A percentile compares a stretch with the other conserved stretches of the same genome.
These are phyloP conservation scores for Entomobrya proxima DNA, from an alignment of 2,888 invertebrate genomes.

Conservation along the genomic window DNA sequence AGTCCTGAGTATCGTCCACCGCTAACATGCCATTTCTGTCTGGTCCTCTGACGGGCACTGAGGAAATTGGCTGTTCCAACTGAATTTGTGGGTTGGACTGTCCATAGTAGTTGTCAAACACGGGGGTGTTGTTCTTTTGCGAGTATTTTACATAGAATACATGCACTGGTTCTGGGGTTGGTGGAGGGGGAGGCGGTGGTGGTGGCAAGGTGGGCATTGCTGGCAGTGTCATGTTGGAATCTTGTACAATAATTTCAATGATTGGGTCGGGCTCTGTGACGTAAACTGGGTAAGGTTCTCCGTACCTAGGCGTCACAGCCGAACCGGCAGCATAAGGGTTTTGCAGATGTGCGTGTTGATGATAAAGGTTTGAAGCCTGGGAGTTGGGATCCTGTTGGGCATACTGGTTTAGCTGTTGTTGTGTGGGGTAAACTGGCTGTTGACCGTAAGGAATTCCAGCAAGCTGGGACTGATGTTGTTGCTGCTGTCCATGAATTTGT, in stretches of 20 bases:
- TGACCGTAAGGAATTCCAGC: background rate
- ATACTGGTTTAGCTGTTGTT: too few species aligned
- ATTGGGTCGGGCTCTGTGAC: conserved; percentile 83
- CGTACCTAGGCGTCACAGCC: conserved; percentile 57
- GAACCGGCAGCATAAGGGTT: background rate
- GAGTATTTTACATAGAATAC: conserved; percentile 92
- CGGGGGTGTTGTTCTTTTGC: conserved; percentile 84
- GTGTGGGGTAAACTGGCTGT: conserved; percentile 7
- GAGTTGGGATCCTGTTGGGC: background rate
- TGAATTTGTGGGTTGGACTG: conserved; percentile 70
- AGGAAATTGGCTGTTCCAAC: conserved; percentile 72
- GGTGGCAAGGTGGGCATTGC: conserved; percentile 80
- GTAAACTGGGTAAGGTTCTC: conserved; percentile 67
- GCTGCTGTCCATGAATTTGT: conserved; percentile 24
- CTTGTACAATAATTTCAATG: conserved; percentile 93
- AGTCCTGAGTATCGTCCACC: conserved; percentile 39
- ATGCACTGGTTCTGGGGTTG: conserved; percentile 89
- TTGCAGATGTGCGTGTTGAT: background rate
- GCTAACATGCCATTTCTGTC: conserved; percentile 56
- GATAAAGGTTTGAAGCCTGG: too few species aligned
- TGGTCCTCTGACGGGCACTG: conserved; percentile 70
- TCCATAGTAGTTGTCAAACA: conserved; percentile 76
- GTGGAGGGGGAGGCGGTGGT: conserved; percentile 79
- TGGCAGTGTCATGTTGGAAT: conserved; percentile 89
- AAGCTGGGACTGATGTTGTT: background rate